Base-by-base conservation (phyloP, 2,888 invertebrate genomes). In the Isotomurus palustris region DNA sequence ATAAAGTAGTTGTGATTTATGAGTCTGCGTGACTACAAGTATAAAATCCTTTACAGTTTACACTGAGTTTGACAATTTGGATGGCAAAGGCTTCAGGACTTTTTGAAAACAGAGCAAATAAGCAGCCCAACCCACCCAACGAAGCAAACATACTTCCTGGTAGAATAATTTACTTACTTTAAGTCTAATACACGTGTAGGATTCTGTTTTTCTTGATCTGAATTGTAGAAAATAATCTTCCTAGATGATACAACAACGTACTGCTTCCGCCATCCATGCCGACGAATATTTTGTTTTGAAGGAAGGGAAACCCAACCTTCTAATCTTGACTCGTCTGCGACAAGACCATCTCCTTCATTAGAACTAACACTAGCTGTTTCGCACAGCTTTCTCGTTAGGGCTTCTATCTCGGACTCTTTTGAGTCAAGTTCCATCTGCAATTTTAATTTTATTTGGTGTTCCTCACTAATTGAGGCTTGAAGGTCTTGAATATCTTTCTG, bases 281-380 rank as follows among this genome's bases (percentile, higher is more conserved):
- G 83, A 67, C 90, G 84, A 69, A 94, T 92, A 76, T 96, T 96
- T 76, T 93, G 92, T 74, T 92, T 93, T 75, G 88, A 91, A 53
- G 96, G 96, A 72, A 95, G 86, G 52, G 91, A 90, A 60, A 97
- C 82, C 93, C 94, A 96, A 56, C 96, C 96, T 77, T 96, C 96
- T 53, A 94, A 78, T 75, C 91, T 91, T 76, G 89, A 86, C 57
- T 76, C 74, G 27, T 75, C 68, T 14, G 57, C 59, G 35, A 60
- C 55, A 35, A 63, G 48, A 24, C 64, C 62, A 44, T 68, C 67
- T 12, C 67, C 67, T 58, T 67, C 67, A 52, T 61, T 67, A n/a
- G 69, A 69, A 56, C 69, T 69, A 3, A 67, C 67, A 35, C 66
- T 62, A 12, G 69, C 67, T 22, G 69, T 69, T 55, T 69, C 67